Percentiles rank a stretch among this genome's conserved stretches.
Evolutionary conservation across 2,888 invertebrate species (phyloP).

Genomic region (Rapana venosa): DNA sequence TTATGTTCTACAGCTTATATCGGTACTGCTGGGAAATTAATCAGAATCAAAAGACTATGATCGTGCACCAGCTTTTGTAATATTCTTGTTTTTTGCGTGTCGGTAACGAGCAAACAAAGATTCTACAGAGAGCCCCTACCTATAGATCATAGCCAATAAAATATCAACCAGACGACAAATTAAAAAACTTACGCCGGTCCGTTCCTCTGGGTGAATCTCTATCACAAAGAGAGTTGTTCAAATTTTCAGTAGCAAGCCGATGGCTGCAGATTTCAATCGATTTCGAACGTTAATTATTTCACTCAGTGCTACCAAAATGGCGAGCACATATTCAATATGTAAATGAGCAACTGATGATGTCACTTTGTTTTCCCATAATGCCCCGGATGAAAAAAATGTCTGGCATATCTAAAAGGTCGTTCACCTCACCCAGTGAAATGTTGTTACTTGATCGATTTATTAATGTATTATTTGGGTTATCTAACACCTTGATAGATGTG

Average conservation of each 20-base stretch:
- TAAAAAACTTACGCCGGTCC: conserved; percentile 74
- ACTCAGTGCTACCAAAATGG: conserved; percentile 69
- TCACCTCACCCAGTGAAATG: neutral
- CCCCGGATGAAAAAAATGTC: conserved; percentile 39
- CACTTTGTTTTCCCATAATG: conserved; percentile 65
- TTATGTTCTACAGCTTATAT: no score
- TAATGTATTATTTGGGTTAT: no score
- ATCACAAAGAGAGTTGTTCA: conserved; percentile 61
- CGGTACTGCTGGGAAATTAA: no score
- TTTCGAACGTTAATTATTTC: conserved; percentile 56
- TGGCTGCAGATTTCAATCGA: conserved; percentile 67
- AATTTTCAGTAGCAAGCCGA: conserved; percentile 60
- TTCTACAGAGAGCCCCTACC: conserved; percentile 34
- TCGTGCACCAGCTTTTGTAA: no score
- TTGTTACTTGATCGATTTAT: no score
- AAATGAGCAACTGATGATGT: conserved; percentile 70
- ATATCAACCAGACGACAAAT: conserved; percentile 32
- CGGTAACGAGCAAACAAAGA: conserved; percentile 47
- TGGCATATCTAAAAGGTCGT: neutral
- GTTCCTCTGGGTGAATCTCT: conserved; percentile 70
- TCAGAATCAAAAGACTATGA: no score
- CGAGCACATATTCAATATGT: conserved; percentile 70
- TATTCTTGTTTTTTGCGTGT: neutral
- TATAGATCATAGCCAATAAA: conserved; percentile 30
- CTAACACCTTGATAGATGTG: no score